A percentile compares a stretch with the other conserved stretches of the same genome.
phyloP scores from a whole-genome alignment of 2,113 vertebrate species.

The Lipophrys pholis region DNA sequence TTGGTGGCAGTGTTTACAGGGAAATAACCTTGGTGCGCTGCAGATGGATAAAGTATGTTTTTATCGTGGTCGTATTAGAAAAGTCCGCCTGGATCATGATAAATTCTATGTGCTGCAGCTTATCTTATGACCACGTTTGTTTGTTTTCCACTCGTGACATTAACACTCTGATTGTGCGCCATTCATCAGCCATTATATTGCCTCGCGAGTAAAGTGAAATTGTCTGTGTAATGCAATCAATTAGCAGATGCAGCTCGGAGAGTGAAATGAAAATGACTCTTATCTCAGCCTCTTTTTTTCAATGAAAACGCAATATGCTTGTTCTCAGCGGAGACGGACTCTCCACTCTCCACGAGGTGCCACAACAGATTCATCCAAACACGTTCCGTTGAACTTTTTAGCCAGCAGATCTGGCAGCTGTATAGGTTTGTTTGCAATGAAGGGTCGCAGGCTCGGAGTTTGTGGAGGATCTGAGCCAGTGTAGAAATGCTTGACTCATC shows the following conservation, averaged over 20 bases:
- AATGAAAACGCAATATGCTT: slow-evolving; percentile 1
- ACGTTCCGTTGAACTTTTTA: too few species aligned
- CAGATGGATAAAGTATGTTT: neutral
- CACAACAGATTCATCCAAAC: too few species aligned
- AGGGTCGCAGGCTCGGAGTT: too few species aligned
- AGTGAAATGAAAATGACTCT: slow-evolving; percentile 33
- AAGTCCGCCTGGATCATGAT: slow-evolving; percentile 10
- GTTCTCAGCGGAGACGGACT: neutral
- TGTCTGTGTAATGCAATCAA: slow-evolving; percentile 63
- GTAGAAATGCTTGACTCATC: too few species aligned
- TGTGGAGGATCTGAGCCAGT: too few species aligned
- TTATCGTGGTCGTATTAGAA: neutral
- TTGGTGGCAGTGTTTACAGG: neutral
- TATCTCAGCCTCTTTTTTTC: slow-evolving; percentile 1
- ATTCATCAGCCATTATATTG: slow-evolving; percentile 53
- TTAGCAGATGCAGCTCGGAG: slow-evolving; percentile 38
- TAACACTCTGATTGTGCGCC: slow-evolving; percentile 14
- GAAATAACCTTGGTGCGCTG: neutral
- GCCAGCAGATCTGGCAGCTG: too few species aligned
- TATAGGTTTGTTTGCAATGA: too few species aligned
- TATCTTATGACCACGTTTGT: slow-evolving; percentile 16
- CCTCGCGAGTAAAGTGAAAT: slow-evolving; percentile 42
- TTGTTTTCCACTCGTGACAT: slow-evolving; percentile 38
- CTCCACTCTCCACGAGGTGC: too few species aligned
- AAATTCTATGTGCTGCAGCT: slow-evolving; percentile 2